Conservation (phyloP, 2,797 vertebrate genomes). For the Lutjanus argentimaculatus region DNA sequence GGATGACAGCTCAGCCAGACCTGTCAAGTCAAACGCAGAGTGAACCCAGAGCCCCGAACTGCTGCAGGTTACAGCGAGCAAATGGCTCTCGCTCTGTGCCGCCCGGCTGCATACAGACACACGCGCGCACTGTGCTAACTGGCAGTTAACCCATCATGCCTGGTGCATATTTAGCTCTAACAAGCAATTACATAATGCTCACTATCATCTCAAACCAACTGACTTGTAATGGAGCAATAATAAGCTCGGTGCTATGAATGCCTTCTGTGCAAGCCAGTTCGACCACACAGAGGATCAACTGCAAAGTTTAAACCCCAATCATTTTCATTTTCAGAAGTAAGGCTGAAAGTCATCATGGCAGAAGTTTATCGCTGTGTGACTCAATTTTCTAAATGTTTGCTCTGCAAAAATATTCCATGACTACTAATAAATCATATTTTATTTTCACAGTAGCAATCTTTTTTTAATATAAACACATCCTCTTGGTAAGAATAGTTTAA, state of each 20-base stretch:
- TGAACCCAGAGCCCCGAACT: constrained; percentile 46
- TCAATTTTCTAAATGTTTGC: background rate
- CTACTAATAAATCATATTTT: background rate
- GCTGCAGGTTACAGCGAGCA: constrained; percentile 36
- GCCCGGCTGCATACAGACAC: constrained; percentile 23
- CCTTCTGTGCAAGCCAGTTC: constrained; percentile 19
- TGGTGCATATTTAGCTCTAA: constrained; percentile 52
- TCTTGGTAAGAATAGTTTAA: background rate
- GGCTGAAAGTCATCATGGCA: background rate
- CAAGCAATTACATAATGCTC: constrained; percentile 63
- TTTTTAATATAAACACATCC: background rate
- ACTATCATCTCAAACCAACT: constrained; percentile 49
- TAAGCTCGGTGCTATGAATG: constrained; percentile 13
- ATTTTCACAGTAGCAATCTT: background rate
- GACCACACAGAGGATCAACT: constrained; percentile 9
- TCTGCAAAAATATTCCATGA: background rate
- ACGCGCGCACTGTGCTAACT: constrained; percentile 47
- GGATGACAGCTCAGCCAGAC: constrained; percentile 55
- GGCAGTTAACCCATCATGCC: constrained; percentile 63
- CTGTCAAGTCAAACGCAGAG: constrained; percentile 53
- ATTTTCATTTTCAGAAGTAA: constrained; percentile 19
- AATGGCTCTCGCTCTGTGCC: background rate
- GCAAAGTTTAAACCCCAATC: background rate
- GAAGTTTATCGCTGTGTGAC: background rate
- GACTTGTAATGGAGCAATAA: constrained; percentile 43